phyloP scores from a whole-genome alignment of 2,113 vertebrate genomes.

The Xenus cinereus region DNA sequence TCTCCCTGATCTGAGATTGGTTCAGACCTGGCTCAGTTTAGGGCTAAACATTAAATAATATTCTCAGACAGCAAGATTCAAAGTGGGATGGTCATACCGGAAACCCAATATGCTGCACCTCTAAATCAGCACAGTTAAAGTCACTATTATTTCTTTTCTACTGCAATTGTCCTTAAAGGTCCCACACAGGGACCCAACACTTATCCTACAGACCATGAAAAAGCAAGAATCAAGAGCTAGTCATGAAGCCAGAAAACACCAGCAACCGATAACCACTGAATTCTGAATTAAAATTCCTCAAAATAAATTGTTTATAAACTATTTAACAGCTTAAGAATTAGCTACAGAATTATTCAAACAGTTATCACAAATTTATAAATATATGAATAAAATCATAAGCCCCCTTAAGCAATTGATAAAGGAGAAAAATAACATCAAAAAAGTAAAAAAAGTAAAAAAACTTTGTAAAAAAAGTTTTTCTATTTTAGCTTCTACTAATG shows the following conservation, averaged over 20 bases:
- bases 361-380: background rate
- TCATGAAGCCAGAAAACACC: background rate
- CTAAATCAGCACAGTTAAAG: background rate
- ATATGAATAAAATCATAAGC: background rate
- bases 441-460: no score
- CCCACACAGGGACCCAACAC: fast-evolving
- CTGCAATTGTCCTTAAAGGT: background rate
- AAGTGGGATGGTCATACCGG: background rate
- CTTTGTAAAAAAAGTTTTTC: background rate
- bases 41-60: background rate
- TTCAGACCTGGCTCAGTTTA: background rate
- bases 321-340: background rate
- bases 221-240: background rate
- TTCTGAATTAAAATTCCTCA: background rate
- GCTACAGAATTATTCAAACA: background rate
- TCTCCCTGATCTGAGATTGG: fast-evolving
- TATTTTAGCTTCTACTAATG: background rate
- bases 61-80: background rate
- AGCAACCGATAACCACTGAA: background rate
- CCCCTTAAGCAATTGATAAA: background rate
- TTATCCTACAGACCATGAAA: background rate
- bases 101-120: background rate
- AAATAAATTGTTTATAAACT: background rate
- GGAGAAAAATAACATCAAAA: background rate
- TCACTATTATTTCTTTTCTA: background rate